Base-by-base conservation (phyloP, 2,888 invertebrate genomes). In the Dascillus cervinus region DNA sequence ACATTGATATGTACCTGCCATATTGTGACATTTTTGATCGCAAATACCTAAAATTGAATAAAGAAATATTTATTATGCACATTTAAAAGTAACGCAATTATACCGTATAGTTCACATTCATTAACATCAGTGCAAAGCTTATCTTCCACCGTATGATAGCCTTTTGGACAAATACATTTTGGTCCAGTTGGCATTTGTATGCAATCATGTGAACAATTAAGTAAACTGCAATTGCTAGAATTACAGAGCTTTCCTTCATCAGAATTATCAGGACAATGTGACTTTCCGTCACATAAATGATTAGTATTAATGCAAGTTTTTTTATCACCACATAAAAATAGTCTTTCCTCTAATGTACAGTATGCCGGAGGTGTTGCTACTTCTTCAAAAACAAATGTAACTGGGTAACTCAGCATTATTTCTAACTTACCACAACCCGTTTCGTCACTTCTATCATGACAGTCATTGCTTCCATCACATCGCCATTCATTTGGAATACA, bases 21-120 rank as follows among this genome's bases (percentile, higher is more conserved):
- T 61, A 43, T 84, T 82, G 1, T 62, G 47, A 50, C 87, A 88
- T 6, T 54, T 60, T 41, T 87, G 87, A 28, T 81, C 79, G 52
- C 87, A 87, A 4, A 69, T 61, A 0, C 58, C 61, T 61, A 10
- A 5, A 47, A 40, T 25, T 15, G 12, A 30, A 4, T 19, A 9
- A 15, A 6, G 10, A 9, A 9, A 5, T n/a, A 9, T n/a, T 22
- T 4, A 5, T 22, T 6, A 11, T 23, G 22, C 10, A 11, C 15
- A 13, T 6, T 9, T 17, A 8, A 8, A 12, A 27, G 4, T 8
- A 10, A 10, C 10, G 6, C 4, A 27, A 14, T 38, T 50, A 49
- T 49, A 62, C 82, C 82, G 38, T 68, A 69, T 0, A 60, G 55
- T 17, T 69, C 59, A 45, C 85, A 85, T 49, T 82, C 81, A 52